Percentiles rank a stretch among this genome's conserved stretches.
These are phyloP conservation scores for Antheraea pernyi DNA, from an alignment of 1,140 invertebrate species.

Conservation along the genomic window DNA sequence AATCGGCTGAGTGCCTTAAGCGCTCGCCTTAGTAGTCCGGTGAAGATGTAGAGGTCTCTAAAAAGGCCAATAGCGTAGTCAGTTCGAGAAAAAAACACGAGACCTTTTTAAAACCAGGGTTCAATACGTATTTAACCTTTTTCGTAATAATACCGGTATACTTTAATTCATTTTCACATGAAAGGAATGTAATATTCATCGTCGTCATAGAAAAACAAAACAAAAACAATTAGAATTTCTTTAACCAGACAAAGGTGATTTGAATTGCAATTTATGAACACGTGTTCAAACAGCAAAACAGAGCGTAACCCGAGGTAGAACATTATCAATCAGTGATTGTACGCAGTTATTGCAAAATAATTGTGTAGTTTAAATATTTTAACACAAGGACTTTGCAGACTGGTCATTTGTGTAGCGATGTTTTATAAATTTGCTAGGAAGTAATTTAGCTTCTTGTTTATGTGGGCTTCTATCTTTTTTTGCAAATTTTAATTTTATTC, in stretches of 20 bases:
- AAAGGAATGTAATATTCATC: not conserved
- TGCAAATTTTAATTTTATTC: no score
- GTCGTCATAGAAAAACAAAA: not conserved
- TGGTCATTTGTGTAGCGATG: not conserved
- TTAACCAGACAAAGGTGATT: conserved; percentile 6
- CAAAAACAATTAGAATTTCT: not conserved
- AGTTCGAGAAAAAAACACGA: no score
- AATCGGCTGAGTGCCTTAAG: no score
- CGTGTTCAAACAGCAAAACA: conserved; percentile 13
- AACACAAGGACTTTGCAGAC: conserved; percentile 2
- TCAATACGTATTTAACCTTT: not conserved
- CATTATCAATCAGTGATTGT: conserved; percentile 19
- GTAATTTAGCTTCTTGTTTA: not conserved
- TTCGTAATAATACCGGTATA: not conserved
- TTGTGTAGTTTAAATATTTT: not conserved
- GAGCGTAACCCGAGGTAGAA: not conserved
- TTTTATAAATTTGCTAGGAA: not conserved
- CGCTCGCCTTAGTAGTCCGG: no score
- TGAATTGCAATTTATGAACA: conserved; percentile 12
- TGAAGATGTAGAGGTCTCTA: no score
- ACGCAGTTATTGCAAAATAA: conserved; percentile 12
- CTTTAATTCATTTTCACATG: not conserved
- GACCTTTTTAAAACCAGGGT: not conserved
- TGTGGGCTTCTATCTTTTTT: not conserved
- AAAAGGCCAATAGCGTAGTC: no score